Evolutionary conservation across 2,888 invertebrate genomes (phyloP), one percentile per base, ranked within the genome.

Genomic region (Hypselothyrea guttata): DNA sequence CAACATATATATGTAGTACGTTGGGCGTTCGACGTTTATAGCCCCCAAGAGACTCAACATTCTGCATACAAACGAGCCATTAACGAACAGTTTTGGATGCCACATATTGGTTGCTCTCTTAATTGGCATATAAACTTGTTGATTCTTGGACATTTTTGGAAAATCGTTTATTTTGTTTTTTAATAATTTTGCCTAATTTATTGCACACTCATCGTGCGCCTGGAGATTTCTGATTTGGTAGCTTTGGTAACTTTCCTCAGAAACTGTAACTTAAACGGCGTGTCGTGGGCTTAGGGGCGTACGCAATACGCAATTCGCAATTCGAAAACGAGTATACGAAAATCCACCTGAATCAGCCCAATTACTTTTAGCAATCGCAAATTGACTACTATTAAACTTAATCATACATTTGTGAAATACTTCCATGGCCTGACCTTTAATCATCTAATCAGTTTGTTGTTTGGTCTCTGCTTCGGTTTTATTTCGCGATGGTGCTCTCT

Each of bases 351-450:
- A 42, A 41, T 35, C 33, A 49, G 37, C 15, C n/a, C 11, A 11
- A 16, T 18, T 5, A 13, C 18, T 15, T 34, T 11, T 7, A 49
- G 52, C 35, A 33, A 48, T 31, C 33, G 13, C 53, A 46, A 60
- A 58, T 70, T 66, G 57, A 13, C 33, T 38, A 45, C 64, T 68
- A 53, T 61, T 71, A 56, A 57, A 66, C 61, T 67, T 47, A 67
- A 62, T 67, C 37, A 55, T 69, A 64, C 15, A 46, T 33, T 55
- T 68, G 40, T 64, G 48, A 45, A 58, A 42, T 65, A 38, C 28
- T 13, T 9, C 16, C 18, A 40, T 30, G 27, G 35, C 22, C 52
- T 68, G 75, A 82, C 75, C 71, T 71, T 78, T 77, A 70, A 65
- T 77, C 77, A 62, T 51, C 52, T 57, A 74, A 75, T 66, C 54